Conservation (phyloP, 2,113 vertebrate species). For the Megatriorchis doriae region DNA sequence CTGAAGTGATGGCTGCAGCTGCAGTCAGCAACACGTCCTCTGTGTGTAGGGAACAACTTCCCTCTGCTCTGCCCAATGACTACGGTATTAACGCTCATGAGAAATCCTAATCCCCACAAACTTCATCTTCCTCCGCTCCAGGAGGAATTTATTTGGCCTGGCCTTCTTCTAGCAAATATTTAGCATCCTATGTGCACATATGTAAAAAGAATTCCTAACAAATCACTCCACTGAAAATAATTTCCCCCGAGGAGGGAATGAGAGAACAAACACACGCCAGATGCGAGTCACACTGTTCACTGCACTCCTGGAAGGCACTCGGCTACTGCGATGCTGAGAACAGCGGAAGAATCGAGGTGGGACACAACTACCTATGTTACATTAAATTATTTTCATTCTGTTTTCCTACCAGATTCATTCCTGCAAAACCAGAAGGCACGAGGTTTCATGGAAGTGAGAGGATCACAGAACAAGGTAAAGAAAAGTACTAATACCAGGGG, state of each 20-base stretch:
- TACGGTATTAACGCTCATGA: neutral
- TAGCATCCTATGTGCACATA: neutral
- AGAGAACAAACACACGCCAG: neutral
- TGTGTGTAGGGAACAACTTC: neutral
- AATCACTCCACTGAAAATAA: neutral
- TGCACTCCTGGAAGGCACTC: neutral
- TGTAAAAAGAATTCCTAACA: neutral
- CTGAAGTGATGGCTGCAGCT: fast-evolving
- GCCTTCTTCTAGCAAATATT: neutral
- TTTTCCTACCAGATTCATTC: neutral
- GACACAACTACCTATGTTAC: neutral
- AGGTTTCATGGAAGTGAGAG: neutral
- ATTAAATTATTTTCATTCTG: neutral
- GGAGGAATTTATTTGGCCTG: neutral
- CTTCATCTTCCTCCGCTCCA: neutral
- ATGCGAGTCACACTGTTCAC: neutral
- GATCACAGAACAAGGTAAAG: neutral
- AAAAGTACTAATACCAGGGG: neutral
- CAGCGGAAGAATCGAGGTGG: neutral
- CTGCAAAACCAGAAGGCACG: neutral
- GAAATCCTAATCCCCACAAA: neutral
- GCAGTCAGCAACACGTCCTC: fast-evolving
- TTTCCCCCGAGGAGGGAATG: neutral
- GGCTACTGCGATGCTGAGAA: neutral
- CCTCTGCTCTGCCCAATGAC: neutral